Conservation (phyloP, 2,888 invertebrate genomes). For the Taenaris catops region DNA sequence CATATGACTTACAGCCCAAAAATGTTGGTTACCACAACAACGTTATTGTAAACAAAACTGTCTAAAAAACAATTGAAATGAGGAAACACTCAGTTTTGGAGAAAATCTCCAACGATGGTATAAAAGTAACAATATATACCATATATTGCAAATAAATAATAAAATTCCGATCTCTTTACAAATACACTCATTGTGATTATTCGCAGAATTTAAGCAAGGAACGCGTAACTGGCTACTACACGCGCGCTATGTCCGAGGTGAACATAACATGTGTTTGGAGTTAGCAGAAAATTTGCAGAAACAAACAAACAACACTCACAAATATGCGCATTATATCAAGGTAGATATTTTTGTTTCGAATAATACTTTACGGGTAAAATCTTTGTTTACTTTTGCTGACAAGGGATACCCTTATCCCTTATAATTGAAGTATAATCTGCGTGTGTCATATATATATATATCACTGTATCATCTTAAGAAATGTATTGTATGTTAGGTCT, state of each 20-base stretch:
- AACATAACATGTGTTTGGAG: conserved; percentile 53
- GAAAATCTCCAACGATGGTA: conserved; percentile 16
- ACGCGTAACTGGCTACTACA: conserved; percentile 66
- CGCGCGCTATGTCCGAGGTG: conserved; percentile 65
- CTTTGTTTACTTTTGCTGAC: background rate
- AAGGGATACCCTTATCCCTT: no score
- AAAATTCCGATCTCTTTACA: background rate
- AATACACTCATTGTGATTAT: background rate
- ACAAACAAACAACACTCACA: conserved; percentile 49
- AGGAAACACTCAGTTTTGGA: conserved; percentile 17
- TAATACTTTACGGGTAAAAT: no score
- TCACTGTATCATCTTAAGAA: no score
- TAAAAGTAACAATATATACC: background rate
- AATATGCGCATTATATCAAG: conserved; percentile 64
- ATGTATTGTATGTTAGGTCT: no score
- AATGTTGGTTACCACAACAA: conserved; percentile 5
- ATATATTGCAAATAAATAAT: background rate
- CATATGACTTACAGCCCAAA: no score
- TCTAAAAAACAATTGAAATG: conserved; percentile 9
- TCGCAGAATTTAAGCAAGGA: conserved; percentile 41
- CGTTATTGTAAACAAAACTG: conserved; percentile 5
- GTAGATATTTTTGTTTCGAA: no score
- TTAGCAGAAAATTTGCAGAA: conserved; percentile 56
- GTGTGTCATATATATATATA: no score
- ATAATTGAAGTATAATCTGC: no score